A percentile compares a stretch with the other conserved stretches of the same genome.
These are phyloP conservation scores for Aspidiotus destructor DNA, from an alignment of 2,888 invertebrate species.

Conservation along the genomic window DNA sequence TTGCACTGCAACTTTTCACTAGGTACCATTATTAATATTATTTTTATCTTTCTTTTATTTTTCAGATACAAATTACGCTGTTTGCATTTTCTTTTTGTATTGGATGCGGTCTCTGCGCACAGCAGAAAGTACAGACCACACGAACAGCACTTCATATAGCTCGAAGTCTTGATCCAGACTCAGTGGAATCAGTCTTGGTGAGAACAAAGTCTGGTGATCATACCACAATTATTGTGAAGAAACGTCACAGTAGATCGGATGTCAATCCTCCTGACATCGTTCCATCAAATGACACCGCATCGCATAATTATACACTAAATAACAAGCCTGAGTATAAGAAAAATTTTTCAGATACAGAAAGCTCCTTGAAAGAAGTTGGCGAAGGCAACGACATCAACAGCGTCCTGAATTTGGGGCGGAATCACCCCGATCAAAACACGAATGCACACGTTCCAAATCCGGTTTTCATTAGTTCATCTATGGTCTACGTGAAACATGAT, in stretches of 20 bases:
- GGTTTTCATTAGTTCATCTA: constrained; percentile 57
- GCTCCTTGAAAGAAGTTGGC: constrained; percentile 2
- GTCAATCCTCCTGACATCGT: not conserved
- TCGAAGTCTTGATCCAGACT: constrained; percentile 63
- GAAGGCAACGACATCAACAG: constrained; percentile 10
- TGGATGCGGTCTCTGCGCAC: too few species aligned
- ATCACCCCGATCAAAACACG: constrained; percentile 18
- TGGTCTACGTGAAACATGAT: constrained; percentile 49
- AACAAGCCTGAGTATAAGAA: constrained; percentile 9
- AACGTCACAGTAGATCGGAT: constrained; percentile 43
- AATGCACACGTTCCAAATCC: constrained; percentile 52
- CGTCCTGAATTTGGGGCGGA: not conserved
- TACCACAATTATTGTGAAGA: constrained; percentile 67
- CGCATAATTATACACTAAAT: constrained; percentile 13
- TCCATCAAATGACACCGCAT: not conserved
- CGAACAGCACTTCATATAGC: constrained; percentile 40
- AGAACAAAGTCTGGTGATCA: constrained; percentile 64
- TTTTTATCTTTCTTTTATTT: too few species aligned
- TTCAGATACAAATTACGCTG: too few species aligned
- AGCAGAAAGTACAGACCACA: constrained; percentile 37
- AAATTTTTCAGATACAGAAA: constrained; percentile 3
- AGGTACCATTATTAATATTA: too few species aligned
- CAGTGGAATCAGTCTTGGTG: constrained; percentile 66
- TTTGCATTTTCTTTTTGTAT: too few species aligned
- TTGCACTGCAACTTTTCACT: too few species aligned